Conservation (phyloP, 1,140 invertebrate genomes). For the Whitmania pigra region DNA sequence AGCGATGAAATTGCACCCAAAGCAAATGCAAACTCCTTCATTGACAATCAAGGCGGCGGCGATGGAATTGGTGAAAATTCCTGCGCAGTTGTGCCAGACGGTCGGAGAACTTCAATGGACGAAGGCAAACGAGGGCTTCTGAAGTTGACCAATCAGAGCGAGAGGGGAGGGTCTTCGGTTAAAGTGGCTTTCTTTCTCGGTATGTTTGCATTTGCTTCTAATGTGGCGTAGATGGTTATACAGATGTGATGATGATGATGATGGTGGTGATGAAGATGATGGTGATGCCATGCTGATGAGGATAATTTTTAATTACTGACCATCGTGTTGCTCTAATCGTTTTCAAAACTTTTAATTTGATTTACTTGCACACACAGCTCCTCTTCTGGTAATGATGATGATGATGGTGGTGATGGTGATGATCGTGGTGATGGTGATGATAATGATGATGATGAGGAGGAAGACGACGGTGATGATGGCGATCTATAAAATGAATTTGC, state of each 20-base stretch:
- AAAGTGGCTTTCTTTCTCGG: no score
- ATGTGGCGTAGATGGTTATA: neutral
- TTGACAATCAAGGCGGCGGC: no score
- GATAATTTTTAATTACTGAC: neutral
- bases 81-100: no score
- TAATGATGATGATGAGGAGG: neutral
- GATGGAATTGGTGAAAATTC: no score
- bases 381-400: neutral
- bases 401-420: neutral
- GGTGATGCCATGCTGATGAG: neutral
- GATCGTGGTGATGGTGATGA: neutral
- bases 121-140: no score
- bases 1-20: no score
- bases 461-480: neutral
- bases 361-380: neutral
- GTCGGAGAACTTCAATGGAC: no score
- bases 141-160: no score
- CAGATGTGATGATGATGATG: slow-evolving; percentile 4
- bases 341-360: neutral
- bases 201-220: neutral
- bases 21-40: no score
- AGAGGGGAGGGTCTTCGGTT: no score
- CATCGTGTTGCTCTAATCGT: neutral
- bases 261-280: neutral
- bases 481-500: neutral